These are phyloP conservation scores for Idaea straminata DNA, from an alignment of 2,888 invertebrate genomes.

Conservation along the genomic window DNA sequence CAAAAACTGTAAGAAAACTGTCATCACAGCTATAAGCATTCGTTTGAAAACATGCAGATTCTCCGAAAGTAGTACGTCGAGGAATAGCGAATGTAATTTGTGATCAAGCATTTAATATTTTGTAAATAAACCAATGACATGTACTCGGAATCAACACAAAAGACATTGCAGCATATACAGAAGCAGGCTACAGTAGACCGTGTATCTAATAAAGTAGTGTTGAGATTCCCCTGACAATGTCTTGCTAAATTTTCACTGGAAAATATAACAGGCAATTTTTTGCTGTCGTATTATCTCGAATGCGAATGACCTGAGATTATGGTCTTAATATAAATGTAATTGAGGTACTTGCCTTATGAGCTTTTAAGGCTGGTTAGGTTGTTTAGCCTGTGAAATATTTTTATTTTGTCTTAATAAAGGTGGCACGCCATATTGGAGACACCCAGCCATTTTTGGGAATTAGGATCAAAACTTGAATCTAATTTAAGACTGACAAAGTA, in stretches of 20 bases:
- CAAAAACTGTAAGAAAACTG: background rate
- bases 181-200: conserved; percentile 11
- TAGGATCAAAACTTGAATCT: background rate
- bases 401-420: conserved; percentile 2
- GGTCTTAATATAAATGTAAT: conserved; percentile 23
- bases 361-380: background rate
- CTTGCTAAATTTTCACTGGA: background rate
- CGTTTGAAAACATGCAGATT: conserved; percentile 1
- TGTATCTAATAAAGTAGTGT: conserved; percentile 15
- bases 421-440: conserved; percentile 5
- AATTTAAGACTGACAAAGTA: background rate
- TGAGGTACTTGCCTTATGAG: conserved; percentile 17
- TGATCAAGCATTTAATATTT: conserved; percentile 30
- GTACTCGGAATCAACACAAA: conserved; percentile 43
- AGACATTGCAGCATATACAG: conserved; percentile 29
- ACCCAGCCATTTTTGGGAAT: background rate
- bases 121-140: conserved; percentile 33
- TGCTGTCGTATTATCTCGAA: conserved; percentile 20
- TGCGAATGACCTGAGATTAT: conserved; percentile 30
- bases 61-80: background rate
- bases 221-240: conserved; percentile 14
- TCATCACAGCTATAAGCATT: background rate
- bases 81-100: background rate
- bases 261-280: background rate
- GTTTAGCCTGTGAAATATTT: background rate